Evolutionary conservation across 2,888 invertebrate genomes (phyloP).

Genomic region (Stomorhina lunata): DNA sequence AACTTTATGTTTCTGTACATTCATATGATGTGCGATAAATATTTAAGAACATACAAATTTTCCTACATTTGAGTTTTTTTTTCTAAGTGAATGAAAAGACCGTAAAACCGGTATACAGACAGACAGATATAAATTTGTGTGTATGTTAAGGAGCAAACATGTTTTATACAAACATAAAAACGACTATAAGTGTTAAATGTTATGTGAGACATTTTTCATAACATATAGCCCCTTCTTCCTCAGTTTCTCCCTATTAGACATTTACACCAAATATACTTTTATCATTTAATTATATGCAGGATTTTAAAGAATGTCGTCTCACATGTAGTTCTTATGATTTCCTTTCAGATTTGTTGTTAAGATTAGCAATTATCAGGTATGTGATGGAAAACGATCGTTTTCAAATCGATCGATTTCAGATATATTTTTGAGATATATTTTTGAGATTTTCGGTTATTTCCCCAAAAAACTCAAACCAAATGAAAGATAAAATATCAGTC

Average conservation of each 20-base stretch:
- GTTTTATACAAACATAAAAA: slow-evolving; percentile 36
- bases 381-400: too few species aligned
- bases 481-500: too few species aligned
- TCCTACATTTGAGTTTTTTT: background rate
- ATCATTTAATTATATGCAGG: slow-evolving; percentile 52
- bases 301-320: slow-evolving; percentile 44
- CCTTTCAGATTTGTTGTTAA: background rate
- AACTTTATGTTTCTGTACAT: slow-evolving; percentile 38
- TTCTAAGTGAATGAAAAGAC: background rate
- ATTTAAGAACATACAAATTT: background rate
- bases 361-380: background rate
- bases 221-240: background rate
- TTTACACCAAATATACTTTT: background rate
- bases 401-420: too few species aligned
- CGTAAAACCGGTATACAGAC: background rate
- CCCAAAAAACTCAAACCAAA: too few species aligned
- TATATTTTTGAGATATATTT: too few species aligned
- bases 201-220: slow-evolving; percentile 59
- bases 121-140: background rate
- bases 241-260: background rate
- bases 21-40: slow-evolving; percentile 27
- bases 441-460: too few species aligned
- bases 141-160: slow-evolving; percentile 5
- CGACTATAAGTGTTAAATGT: slow-evolving; percentile 64
- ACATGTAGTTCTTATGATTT: background rate